Conservation (phyloP, 2,797 vertebrate genomes). For the Lacerta bilineata region DNA sequence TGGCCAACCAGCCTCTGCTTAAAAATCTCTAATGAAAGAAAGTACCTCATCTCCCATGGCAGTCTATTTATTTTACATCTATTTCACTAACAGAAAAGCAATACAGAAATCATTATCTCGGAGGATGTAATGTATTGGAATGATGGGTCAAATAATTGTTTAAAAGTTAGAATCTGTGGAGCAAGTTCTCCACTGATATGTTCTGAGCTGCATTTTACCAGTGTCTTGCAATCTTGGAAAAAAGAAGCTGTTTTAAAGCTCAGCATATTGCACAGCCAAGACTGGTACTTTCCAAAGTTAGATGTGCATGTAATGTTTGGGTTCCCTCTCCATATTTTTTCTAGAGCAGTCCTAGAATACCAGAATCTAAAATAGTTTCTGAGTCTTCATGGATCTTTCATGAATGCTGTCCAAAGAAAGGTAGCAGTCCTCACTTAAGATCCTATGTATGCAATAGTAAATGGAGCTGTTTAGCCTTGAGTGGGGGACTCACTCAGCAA, state of each 20-base stretch:
- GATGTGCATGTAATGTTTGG: background rate
- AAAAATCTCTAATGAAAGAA: background rate
- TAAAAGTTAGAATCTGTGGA: slow-evolving; percentile 42
- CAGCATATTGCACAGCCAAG: background rate
- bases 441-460: slow-evolving; percentile 39
- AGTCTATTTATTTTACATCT: slow-evolving; percentile 52
- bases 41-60: too few species aligned
- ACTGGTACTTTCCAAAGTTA: background rate
- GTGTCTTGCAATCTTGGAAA: background rate
- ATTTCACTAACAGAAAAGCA: slow-evolving; percentile 59
- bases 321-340: background rate
- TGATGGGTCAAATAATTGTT: slow-evolving; percentile 56
- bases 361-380: background rate
- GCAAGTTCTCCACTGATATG: background rate
- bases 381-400: background rate
- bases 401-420: too few species aligned
- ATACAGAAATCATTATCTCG: slow-evolving; percentile 62
- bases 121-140: slow-evolving; percentile 28
- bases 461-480: slow-evolving; percentile 48
- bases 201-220: too few species aligned
- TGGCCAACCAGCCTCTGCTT: background rate
- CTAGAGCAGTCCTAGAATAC: background rate
- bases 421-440: too few species aligned
- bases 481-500: slow-evolving; percentile 55
- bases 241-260: background rate